These are phyloP conservation scores for Chrysotoxum bicinctum DNA, from an alignment of 2,888 invertebrate genomes.

Conservation along the genomic window DNA sequence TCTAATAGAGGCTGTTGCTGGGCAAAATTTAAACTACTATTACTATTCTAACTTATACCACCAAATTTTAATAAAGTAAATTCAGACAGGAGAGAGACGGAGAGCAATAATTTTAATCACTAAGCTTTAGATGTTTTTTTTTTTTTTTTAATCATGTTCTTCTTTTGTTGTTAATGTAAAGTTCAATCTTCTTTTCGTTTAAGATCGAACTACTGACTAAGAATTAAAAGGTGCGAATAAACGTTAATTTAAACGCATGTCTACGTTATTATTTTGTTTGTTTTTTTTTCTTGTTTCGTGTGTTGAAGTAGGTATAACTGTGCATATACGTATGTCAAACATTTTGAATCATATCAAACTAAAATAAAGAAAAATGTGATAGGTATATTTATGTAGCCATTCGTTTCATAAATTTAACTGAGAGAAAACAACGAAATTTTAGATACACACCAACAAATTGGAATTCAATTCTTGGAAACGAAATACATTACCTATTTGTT, in stretches of 20 bases:
- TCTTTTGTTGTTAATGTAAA: constrained; percentile 35
- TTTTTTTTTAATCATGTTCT: constrained; percentile 6
- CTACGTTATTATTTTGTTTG: not conserved
- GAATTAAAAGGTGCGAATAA: constrained; percentile 22
- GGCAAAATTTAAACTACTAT: constrained; percentile 60
- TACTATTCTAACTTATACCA: constrained; percentile 33
- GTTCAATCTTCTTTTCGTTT: constrained; percentile 4
- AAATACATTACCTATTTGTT: constrained; percentile 15
- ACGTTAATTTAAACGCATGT: not conserved
- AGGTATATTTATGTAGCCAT: not conserved
- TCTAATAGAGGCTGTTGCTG: constrained; percentile 56
- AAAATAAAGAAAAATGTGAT: not conserved
- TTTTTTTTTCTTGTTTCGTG: constrained; percentile 4
- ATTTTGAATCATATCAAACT: not conserved
- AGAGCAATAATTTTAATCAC: constrained; percentile 38
- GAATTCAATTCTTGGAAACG: constrained; percentile 3
- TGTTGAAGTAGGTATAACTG: constrained; percentile 28
- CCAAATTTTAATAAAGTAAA: constrained; percentile 32
- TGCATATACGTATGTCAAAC: constrained; percentile 22
- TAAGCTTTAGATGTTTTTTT: constrained; percentile 32
- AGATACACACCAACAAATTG: constrained; percentile 13
- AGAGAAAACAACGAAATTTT: not conserved
- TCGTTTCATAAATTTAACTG: not conserved
- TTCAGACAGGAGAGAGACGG: constrained; percentile 25
- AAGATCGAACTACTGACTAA: constrained; percentile 32